These are phyloP conservation scores for Hyles euphorbiae DNA, from an alignment of 1,140 invertebrate species.

Conservation along the genomic window DNA sequence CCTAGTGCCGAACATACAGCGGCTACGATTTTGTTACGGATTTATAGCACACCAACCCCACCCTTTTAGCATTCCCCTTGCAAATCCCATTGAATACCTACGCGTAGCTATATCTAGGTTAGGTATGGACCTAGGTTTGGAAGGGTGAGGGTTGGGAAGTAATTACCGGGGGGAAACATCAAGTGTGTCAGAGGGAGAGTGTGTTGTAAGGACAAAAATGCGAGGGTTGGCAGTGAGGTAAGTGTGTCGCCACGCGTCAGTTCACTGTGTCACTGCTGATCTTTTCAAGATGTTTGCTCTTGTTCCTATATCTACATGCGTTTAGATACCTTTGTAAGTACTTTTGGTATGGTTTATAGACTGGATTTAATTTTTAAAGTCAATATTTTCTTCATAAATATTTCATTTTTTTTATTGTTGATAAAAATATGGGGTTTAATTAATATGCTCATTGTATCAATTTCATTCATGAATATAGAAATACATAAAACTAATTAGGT, in stretches of 20 bases:
- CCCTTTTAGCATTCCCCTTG: constrained; percentile 68
- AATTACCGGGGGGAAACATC: constrained; percentile 68
- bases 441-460: no score
- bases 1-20: constrained; percentile 36
- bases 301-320: neutral
- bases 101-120: constrained; percentile 59
- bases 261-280: constrained; percentile 73
- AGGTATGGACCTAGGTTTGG: constrained; percentile 52
- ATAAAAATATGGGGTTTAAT: no score
- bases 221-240: constrained; percentile 62
- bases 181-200: constrained; percentile 72
- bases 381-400: no score
- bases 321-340: neutral
- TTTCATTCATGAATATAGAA: no score
- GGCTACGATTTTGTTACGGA: constrained; percentile 39
- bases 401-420: no score
- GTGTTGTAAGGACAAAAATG: constrained; percentile 70
- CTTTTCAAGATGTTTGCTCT: constrained; percentile 45
- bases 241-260: constrained; percentile 67
- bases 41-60: constrained; percentile 61
- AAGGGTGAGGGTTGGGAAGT: constrained; percentile 52
- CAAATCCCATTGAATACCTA: constrained; percentile 59
- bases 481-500: no score
- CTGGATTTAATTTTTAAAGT: no score
- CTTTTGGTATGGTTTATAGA: neutral